Evolutionary conservation across 2,888 invertebrate genomes (phyloP), one percentile per base, ranked within the genome.

Genomic region (Philopedon plagiatum): DNA sequence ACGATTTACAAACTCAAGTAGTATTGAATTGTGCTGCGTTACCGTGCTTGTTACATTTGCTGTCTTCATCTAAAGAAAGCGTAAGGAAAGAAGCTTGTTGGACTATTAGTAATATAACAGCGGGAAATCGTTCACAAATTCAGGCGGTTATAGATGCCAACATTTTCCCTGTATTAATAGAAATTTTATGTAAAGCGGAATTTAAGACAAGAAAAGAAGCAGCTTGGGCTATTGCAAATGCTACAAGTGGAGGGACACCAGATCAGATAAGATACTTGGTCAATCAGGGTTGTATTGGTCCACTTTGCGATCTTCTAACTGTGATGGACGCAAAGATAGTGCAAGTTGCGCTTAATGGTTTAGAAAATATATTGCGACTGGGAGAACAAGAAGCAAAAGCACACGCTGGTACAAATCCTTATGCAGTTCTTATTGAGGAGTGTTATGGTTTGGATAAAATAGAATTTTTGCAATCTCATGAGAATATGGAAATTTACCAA

Each of bases 401-500:
- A 70, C 90, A 92, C 73, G 91, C 90, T 65, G 90, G 92, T 21
- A 91, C 94, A 61, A 98, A 99, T 86, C 94, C 94, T 0, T 98
- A 96, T 83, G 94, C 97, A 37, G 93, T 95, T 63, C 88, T 94
- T 67, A 93, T 98, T 75, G 98, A 98, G 86, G 96, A 97, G 87
- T 98, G 98, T 84, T 96, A 93, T 83, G 98, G 98, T 83, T 88
- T 99, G 84, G 98, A 99, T 85, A 98, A 98, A 89, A 97, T 99
- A 78, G 98, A 99, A 87, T 98, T 95, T 86, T 89, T 99, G 61
- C 98, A 99, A 86, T 96, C 97, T 49, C 98, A 99, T 85, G 96
- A 97, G 85, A 98, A 98, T 84, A 91, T 95, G 85, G 98, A 98
- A 80, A 96, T 99, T 78, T 99, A 98, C 87, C 94, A 97, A 86